Conservation (phyloP, 1,140 invertebrate species). For the Atta cephalotes region DNA sequence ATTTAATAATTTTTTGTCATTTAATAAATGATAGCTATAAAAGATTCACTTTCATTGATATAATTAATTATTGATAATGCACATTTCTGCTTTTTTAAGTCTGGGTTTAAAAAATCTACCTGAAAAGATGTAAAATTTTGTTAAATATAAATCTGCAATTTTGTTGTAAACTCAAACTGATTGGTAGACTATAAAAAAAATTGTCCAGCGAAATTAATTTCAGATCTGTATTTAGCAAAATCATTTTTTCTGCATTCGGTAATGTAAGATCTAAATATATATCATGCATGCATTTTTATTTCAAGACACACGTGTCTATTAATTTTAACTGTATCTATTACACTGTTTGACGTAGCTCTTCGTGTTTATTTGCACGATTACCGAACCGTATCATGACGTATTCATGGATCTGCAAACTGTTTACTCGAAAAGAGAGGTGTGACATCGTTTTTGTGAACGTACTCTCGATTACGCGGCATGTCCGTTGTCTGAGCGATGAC, state of each 20-base stretch:
- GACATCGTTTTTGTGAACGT: conserved; percentile 65
- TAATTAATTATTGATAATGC: neutral
- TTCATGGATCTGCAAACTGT: conserved; percentile 68
- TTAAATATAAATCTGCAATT: no score
- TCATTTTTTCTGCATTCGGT: no score
- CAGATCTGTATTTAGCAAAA: no score
- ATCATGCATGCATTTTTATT: neutral
- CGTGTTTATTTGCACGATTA: conserved; percentile 71
- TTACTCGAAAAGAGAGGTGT: conserved; percentile 67
- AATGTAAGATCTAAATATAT: neutral
- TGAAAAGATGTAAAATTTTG: no score
- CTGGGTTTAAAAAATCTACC: neutral
- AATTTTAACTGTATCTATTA: conserved; percentile 1
- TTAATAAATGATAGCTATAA: neutral
- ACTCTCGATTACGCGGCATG: conserved; percentile 57
- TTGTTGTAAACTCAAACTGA: no score
- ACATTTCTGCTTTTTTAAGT: neutral
- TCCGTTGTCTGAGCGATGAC: conserved; percentile 61
- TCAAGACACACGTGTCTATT: neutral
- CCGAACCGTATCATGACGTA: conserved; percentile 68
- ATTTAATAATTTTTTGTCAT: neutral
- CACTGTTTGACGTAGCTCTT: conserved; percentile 27
- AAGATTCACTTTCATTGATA: neutral
- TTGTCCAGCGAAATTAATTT: no score
- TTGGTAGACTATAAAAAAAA: no score